These are phyloP conservation scores for Accipiter cooperii DNA, from an alignment of 2,113 vertebrate species.

Conservation along the genomic window DNA sequence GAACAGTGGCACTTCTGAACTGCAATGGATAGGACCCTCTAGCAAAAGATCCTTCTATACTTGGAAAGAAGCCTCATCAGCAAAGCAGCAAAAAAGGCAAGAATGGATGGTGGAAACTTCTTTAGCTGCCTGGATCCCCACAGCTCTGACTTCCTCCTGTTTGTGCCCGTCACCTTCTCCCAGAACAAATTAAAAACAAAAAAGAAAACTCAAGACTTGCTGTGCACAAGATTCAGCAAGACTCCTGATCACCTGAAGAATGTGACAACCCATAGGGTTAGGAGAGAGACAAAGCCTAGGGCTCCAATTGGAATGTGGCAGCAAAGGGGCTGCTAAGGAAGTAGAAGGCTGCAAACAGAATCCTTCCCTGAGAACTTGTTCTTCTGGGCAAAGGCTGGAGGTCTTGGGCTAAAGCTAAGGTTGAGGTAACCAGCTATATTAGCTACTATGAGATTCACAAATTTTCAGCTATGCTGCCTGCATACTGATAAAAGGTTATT, in stretches of 20 bases:
- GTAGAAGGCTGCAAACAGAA: background rate
- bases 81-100: background rate
- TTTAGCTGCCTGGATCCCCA: background rate
- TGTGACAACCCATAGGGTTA: background rate
- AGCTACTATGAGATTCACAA: background rate
- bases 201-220: background rate
- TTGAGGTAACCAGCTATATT: background rate
- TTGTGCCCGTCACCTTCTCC: background rate
- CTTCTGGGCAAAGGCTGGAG: background rate
- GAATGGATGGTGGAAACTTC: background rate
- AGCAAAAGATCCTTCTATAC: background rate
- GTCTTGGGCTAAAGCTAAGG: background rate
- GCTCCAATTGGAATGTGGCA: background rate
- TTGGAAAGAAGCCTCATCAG: background rate
- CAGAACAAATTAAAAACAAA: background rate
- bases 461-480: background rate
- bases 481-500: conserved; percentile 23
- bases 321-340: background rate
- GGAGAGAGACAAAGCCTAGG: background rate
- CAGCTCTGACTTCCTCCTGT: background rate
- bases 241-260: background rate
- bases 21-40: background rate
- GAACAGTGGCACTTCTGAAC: background rate
- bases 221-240: background rate
- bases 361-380: background rate